Conservation (phyloP, 2,888 invertebrate species). For the Stenodera caucasica region DNA sequence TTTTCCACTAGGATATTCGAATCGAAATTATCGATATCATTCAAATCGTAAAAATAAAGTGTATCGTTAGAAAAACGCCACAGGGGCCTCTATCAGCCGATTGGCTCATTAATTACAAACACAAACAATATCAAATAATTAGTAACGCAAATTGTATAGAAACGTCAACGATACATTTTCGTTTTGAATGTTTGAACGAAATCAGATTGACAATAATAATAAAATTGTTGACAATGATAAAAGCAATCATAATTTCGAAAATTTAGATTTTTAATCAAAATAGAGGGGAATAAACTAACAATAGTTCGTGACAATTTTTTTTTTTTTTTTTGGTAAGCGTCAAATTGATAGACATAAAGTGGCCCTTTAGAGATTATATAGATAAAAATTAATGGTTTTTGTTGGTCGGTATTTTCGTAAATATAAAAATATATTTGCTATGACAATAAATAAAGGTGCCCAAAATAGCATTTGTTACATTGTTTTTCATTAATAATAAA, state of each 20-base stretch:
- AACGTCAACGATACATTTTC: constrained; percentile 34
- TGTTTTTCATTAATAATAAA: constrained; percentile 20
- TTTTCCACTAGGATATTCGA: too few relatives aligned
- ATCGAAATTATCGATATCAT: background rate
- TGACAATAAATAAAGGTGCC: constrained; percentile 10
- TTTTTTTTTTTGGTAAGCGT: constrained; percentile 6
- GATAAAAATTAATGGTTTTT: constrained; percentile 17
- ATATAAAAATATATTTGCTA: constrained; percentile 15
- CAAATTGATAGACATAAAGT: constrained; percentile 8
- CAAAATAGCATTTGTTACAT: constrained; percentile 16
- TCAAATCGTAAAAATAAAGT: background rate
- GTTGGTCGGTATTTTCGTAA: constrained; percentile 9
- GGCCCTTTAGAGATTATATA: constrained; percentile 2
- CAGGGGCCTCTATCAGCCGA: constrained; percentile 25
- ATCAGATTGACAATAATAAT: constrained; percentile 17
- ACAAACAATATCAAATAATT: constrained; percentile 28
- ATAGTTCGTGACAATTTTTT: constrained; percentile 6
- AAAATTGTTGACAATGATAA: constrained; percentile 16
- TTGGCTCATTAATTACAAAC: constrained; percentile 25
- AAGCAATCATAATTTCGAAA: background rate
- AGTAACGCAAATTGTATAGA: constrained; percentile 34
- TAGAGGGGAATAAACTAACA: background rate
- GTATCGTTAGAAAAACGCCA: constrained; percentile 15
- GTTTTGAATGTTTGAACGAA: constrained; percentile 20
- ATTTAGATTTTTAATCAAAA: constrained; percentile 5